A percentile compares a stretch with the other conserved stretches of the same genome.
phyloP scores from a whole-genome alignment of 2,797 vertebrate genomes.

The Danio aesculapii region DNA sequence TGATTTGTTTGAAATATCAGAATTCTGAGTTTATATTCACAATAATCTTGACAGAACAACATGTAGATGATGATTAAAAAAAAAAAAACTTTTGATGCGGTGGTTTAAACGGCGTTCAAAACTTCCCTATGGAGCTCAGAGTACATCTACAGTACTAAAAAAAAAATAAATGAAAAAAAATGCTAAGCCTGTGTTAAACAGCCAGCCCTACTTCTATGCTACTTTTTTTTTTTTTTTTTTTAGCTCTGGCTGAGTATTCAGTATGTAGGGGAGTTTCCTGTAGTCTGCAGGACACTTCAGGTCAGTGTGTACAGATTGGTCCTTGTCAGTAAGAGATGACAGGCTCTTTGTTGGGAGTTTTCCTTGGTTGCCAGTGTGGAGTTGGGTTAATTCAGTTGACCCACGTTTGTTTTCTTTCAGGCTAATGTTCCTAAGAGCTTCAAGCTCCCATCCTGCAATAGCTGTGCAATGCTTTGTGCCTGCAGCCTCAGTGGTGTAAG shows the following conservation, averaged over 20 bases:
- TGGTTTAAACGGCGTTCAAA: too few relatives aligned
- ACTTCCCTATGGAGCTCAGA: neutral
- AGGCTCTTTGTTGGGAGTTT: conserved; percentile 46
- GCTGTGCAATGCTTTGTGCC: conserved; percentile 66
- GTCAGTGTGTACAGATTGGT: conserved; percentile 46
- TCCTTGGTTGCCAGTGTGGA: conserved; percentile 53
- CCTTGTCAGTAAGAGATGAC: conserved; percentile 42
- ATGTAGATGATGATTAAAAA: too few relatives aligned
- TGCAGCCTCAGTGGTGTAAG: conserved; percentile 68
- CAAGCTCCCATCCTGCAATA: conserved; percentile 64
- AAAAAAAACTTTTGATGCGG: too few relatives aligned
- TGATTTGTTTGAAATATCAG: too few relatives aligned
- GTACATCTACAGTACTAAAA: neutral
- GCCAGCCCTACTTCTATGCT: neutral
- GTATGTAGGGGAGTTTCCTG: conserved; percentile 39
- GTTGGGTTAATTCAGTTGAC: conserved; percentile 61
- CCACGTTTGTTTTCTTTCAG: conserved; percentile 51
- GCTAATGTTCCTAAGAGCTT: conserved; percentile 59
- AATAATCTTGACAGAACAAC: too few relatives aligned
- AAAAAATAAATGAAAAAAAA: neutral
- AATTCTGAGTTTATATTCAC: too few relatives aligned
- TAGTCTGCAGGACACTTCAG: conserved; percentile 44
- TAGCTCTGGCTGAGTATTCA: neutral
- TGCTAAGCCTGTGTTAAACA: conserved; percentile 2
- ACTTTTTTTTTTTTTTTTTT: neutral